Evolutionary conservation across 2,888 invertebrate genomes (phyloP).

Genomic region (Eledona agricola): DNA sequence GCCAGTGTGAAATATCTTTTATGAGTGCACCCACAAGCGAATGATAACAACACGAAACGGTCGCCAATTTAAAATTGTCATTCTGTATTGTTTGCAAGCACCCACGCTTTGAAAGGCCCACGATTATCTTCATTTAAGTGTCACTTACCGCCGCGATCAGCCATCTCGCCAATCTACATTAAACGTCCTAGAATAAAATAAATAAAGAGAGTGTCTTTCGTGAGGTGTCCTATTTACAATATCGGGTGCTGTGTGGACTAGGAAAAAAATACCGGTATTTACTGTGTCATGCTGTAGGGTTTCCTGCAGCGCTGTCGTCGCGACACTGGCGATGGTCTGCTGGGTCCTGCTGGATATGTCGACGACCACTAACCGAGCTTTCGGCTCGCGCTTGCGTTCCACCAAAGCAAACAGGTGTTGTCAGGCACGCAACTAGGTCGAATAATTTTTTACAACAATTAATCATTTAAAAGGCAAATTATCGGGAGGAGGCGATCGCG

Average conservation of each 20-base stretch:
- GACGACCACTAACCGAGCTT: constrained; percentile 29
- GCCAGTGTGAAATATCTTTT: too few species aligned
- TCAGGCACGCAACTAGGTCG: constrained; percentile 22
- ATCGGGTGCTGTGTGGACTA: constrained; percentile 19
- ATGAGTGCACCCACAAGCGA: too few species aligned
- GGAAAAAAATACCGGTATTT: constrained; percentile 43
- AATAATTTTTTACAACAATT: constrained; percentile 17
- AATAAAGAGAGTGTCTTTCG: constrained; percentile 1
- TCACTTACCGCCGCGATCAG: too few species aligned
- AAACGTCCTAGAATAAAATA: constrained; percentile 1
- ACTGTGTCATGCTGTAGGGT: constrained; percentile 47
- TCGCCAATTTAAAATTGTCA: too few species aligned
- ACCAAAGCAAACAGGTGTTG: constrained; percentile 36
- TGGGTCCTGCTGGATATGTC: constrained; percentile 4
- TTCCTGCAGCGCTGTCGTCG: too few species aligned
- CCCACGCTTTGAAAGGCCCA: too few species aligned
- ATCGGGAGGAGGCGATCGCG: not conserved
- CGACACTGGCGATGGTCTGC: too few species aligned
- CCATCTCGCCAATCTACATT: too few species aligned
- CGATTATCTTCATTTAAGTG: too few species aligned
- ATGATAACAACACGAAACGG: too few species aligned
- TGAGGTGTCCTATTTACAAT: constrained; percentile 20
- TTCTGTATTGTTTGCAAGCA: too few species aligned
- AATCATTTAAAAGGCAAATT: constrained; percentile 20
- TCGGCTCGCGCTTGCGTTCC: constrained; percentile 46